Percentiles rank a stretch among this genome's conserved stretches.
Conservation (phyloP, 2,113 vertebrate species). For the Ptychochromis oligacanthus region DNA sequence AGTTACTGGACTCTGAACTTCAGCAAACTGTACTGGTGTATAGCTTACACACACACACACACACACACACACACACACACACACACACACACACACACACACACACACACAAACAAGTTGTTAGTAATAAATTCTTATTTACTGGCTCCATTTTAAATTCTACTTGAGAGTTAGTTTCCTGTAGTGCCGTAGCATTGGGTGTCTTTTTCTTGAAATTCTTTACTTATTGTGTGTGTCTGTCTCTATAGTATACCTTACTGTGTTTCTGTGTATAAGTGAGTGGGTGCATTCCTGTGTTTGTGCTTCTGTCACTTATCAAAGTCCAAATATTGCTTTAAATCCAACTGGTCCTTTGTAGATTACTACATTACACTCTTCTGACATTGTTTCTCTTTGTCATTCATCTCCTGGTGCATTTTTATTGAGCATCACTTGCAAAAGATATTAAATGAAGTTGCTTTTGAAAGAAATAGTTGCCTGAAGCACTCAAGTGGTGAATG, state of each 20-base stretch:
- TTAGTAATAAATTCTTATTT: background rate
- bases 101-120: background rate
- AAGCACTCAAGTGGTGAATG: conserved; percentile 10
- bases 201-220: background rate
- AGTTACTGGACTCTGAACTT: no score
- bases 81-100: background rate
- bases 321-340: conserved; percentile 22
- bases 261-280: background rate
- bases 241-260: background rate
- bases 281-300: background rate
- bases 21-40: background rate
- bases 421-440: background rate
- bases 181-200: background rate
- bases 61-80: background rate
- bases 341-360: conserved; percentile 1
- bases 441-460: conserved; percentile 32
- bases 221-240: background rate
- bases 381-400: background rate
- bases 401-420: background rate
- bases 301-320: conserved; percentile 28
- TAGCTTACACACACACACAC: background rate
- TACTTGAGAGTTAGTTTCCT: background rate
- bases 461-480: conserved; percentile 22
- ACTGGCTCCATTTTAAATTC: background rate
- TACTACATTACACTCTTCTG: background rate